Percentiles rank a stretch among this genome's conserved stretches.
These are phyloP conservation scores for Mesitornis unicolor DNA, from an alignment of 2,113 vertebrate species.

Conservation along the genomic window DNA sequence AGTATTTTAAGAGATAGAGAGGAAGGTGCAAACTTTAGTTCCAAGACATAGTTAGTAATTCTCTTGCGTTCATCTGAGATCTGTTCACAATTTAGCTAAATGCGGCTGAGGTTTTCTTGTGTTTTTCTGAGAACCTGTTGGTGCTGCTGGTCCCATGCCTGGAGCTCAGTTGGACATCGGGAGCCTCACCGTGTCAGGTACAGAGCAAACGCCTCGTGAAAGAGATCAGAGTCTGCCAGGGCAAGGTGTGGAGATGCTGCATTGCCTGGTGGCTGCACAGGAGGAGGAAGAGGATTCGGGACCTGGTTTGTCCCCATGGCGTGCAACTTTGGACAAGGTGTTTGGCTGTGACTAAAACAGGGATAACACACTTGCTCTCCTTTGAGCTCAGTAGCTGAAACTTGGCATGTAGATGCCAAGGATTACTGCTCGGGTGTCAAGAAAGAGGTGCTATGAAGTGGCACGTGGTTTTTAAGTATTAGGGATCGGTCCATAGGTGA, in stretches of 20 bases:
- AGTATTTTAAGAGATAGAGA: background rate
- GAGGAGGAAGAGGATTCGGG: background rate
- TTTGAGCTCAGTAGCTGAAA: background rate
- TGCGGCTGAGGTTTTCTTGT: background rate
- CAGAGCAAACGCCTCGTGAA: fast-evolving
- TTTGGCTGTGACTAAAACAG: background rate
- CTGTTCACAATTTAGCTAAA: background rate
- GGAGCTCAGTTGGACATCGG: fast-evolving
- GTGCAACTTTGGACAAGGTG: background rate
- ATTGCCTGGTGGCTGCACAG: background rate
- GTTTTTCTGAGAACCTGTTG: background rate
- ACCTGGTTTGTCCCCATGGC: background rate
- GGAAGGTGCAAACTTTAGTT: background rate
- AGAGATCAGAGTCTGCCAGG: background rate
- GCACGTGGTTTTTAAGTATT: background rate
- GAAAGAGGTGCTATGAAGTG: background rate
- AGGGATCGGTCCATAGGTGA: background rate
- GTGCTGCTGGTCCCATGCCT: background rate
- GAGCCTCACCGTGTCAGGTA: background rate
- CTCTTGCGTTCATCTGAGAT: background rate
- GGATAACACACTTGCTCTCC: background rate
- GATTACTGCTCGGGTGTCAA: background rate
- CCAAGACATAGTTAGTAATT: background rate
- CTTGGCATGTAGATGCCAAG: background rate
- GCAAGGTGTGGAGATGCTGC: background rate